Evolutionary conservation across 1,140 invertebrate species (phyloP).

Genomic region (Andricus grossulariae): DNA sequence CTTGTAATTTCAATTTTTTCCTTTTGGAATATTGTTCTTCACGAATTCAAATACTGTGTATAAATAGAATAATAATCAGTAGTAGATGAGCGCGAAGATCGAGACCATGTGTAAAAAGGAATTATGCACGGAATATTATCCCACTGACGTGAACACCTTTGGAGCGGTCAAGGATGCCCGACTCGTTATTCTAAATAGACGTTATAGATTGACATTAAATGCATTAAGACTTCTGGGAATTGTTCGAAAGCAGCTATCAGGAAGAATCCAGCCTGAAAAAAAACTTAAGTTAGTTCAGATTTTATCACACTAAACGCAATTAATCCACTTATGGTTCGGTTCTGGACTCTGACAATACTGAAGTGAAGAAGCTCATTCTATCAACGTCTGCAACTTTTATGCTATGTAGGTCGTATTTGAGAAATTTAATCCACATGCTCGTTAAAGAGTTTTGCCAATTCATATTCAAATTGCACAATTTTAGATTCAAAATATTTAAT

Average conservation of each 20-base stretch:
- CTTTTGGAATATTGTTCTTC: background rate
- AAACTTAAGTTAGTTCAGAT: background rate
- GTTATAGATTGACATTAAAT: background rate
- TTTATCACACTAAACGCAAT: background rate
- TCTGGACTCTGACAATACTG: background rate
- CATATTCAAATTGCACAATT: too few species aligned
- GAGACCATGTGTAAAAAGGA: background rate
- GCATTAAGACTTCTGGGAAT: background rate
- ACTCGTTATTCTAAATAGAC: background rate
- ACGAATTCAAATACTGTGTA: background rate
- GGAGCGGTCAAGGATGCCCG: background rate
- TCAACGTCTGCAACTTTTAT: conserved; percentile 11
- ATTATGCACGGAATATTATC: conserved; percentile 17
- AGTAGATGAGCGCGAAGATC: background rate
- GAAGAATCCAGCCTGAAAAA: background rate
- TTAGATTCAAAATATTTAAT: too few species aligned
- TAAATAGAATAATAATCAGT: conserved; percentile 2
- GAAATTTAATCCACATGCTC: background rate
- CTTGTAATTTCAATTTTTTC: background rate
- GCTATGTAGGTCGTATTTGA: conserved; percentile 9
- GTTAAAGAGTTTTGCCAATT: too few species aligned
- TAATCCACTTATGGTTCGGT: too few species aligned
- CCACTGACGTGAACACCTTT: conserved; percentile 1
- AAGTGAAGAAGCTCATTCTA: background rate
- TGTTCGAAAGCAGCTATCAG: background rate